Percentiles rank a stretch among this genome's conserved stretches.
Evolutionary conservation across 1,140 invertebrate species (phyloP).

Genomic region (Lepidurus apus): DNA sequence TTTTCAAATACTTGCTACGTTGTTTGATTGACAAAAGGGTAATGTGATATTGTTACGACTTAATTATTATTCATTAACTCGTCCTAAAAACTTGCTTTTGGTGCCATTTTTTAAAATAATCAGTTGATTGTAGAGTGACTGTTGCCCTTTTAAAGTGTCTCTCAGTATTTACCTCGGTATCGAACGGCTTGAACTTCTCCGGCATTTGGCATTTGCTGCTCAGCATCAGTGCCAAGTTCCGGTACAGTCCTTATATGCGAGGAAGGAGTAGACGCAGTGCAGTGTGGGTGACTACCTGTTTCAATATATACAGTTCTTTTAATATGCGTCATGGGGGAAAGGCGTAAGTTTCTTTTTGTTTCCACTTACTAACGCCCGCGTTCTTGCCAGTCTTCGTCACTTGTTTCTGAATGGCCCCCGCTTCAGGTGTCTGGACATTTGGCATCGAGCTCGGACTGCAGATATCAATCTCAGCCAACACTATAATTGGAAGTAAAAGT

Average conservation of each 20-base stretch:
- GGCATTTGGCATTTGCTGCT: neutral
- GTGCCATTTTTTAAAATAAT: too few species aligned
- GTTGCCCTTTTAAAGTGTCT: neutral
- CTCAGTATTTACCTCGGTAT: neutral
- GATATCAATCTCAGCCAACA: constrained; percentile 10
- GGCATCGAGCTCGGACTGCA: neutral
- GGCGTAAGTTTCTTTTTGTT: neutral
- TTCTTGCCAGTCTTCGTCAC: neutral
- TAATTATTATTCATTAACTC: too few species aligned
- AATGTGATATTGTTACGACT: too few species aligned
- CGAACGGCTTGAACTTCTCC: neutral
- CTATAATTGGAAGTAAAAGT: neutral
- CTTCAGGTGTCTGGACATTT: neutral
- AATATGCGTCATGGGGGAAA: neutral
- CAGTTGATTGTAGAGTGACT: too few species aligned
- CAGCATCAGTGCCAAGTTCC: neutral
- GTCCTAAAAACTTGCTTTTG: too few species aligned
- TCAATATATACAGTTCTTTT: neutral
- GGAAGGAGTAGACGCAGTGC: neutral
- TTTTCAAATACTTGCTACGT: too few species aligned
- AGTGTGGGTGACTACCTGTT: neutral
- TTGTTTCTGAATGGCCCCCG: neutral
- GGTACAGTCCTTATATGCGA: neutral
- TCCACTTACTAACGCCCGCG: neutral
- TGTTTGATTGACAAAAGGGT: too few species aligned